phyloP scores from a whole-genome alignment of 2,888 invertebrate genomes.

The Endotricha flammealis region DNA sequence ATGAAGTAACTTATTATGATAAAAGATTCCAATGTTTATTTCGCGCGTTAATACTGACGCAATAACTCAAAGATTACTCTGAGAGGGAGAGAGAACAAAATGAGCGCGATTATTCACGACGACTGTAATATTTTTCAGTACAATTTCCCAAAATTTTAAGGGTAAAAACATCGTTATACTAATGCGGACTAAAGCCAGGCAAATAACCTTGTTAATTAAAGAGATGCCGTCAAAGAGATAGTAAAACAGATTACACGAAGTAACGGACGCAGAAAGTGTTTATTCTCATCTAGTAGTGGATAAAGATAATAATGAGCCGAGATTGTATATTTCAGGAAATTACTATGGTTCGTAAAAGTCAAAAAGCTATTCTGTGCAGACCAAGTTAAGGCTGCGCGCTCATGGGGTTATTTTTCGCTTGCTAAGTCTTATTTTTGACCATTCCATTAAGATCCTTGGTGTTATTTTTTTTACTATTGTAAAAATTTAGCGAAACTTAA shows the following conservation, averaged over 20 bases:
- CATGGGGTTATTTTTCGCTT: too few relatives aligned
- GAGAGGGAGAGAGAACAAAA: conserved; percentile 33
- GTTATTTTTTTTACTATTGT: too few relatives aligned
- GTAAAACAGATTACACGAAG: conserved; percentile 24
- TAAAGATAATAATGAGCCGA: too few relatives aligned
- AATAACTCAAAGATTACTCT: conserved; percentile 50
- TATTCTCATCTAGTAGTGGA: too few relatives aligned
- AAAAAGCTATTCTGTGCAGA: too few relatives aligned
- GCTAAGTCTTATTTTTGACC: too few relatives aligned
- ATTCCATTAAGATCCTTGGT: too few relatives aligned
- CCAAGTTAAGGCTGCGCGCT: too few relatives aligned
- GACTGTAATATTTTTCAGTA: conserved; percentile 27
- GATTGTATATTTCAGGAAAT: too few relatives aligned
- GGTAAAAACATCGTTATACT: conserved; percentile 15
- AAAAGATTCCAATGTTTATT: conserved; percentile 47
- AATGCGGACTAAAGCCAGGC: conserved; percentile 27
- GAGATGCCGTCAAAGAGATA: conserved; percentile 24
- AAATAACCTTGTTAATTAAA: conserved; percentile 41
- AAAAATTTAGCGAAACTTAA: too few relatives aligned
- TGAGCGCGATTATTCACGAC: conserved; percentile 42
- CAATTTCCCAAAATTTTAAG: conserved; percentile 21
- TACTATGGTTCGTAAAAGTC: too few relatives aligned
- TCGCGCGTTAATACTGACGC: conserved; percentile 45
- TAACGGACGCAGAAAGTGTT: too few relatives aligned
- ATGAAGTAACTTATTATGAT: conserved; percentile 33